Evolutionary conservation across 2,797 vertebrate species (phyloP).

Genomic region (Falco rusticolus): DNA sequence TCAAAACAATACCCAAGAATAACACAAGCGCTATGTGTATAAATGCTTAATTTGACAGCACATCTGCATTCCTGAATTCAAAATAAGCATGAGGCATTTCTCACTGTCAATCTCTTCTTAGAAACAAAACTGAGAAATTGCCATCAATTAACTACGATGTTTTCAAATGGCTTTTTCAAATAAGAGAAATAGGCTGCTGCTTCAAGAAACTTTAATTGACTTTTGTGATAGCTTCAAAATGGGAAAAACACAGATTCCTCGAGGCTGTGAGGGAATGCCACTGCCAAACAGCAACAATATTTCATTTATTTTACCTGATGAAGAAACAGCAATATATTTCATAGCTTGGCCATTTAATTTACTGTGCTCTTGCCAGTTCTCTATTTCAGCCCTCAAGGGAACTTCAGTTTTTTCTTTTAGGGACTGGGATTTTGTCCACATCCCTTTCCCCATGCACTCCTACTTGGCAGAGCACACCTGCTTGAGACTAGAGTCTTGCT

Average conservation of each 20-base stretch:
- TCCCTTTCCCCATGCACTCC: neutral
- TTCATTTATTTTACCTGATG: neutral
- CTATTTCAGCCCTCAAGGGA: neutral
- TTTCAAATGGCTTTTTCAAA: constrained; percentile 64
- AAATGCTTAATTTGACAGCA: constrained; percentile 66
- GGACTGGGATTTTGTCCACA: neutral
- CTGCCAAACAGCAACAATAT: neutral
- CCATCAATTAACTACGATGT: constrained; percentile 58
- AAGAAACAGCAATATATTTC: neutral
- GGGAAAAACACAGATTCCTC: neutral
- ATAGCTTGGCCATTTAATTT: neutral
- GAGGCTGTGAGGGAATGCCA: neutral
- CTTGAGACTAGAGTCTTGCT: neutral
- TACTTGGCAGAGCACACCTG: neutral
- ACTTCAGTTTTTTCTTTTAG: neutral
- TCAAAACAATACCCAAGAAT: constrained; percentile 35
- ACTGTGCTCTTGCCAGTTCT: neutral
- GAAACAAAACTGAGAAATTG: constrained; percentile 43
- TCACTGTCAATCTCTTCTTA: constrained; percentile 60
- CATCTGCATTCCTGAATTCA: constrained; percentile 61
- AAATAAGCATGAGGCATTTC: constrained; percentile 44
- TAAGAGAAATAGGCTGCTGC: neutral
- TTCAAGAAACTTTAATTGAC: constrained; percentile 31
- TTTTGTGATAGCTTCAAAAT: constrained; percentile 5
- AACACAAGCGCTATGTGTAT: neutral